Evolutionary conservation across 2,113 vertebrate species (phyloP).

Genomic region (Indri indri): DNA sequence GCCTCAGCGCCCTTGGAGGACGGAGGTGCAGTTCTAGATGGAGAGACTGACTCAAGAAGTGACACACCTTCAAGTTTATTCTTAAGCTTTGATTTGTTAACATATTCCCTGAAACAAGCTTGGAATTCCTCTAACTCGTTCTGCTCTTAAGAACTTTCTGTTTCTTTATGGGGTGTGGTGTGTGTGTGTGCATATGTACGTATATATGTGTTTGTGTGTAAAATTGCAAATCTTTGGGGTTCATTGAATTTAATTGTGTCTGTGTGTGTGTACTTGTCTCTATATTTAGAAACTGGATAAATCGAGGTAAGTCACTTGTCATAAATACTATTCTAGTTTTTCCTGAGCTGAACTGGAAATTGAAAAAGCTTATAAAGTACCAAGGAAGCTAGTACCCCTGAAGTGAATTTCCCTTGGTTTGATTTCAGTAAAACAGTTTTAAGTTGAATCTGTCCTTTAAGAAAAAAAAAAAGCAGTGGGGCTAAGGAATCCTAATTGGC

Average conservation of each 20-base stretch:
- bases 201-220: not conserved
- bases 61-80: not conserved
- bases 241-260: not conserved
- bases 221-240: not conserved
- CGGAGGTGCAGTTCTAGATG: not conserved
- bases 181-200: not conserved
- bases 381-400: not conserved
- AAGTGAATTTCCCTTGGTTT: not conserved
- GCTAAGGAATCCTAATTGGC: not conserved
- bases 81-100: not conserved
- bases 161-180: not conserved
- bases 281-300: not conserved
- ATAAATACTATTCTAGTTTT: not conserved
- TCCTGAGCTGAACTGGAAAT: not conserved
- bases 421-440: not conserved
- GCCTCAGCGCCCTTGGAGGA: too few species aligned
- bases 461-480: not conserved
- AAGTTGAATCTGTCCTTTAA: not conserved
- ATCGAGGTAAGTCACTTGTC: not conserved
- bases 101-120: not conserved
- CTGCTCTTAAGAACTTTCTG: not conserved
- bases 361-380: not conserved
- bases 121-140: too few species aligned
- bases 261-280: not conserved
- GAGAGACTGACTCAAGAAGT: not conserved